These are phyloP conservation scores for Druceiella hillmani DNA, from an alignment of 2,888 invertebrate species.

Conservation along the genomic window DNA sequence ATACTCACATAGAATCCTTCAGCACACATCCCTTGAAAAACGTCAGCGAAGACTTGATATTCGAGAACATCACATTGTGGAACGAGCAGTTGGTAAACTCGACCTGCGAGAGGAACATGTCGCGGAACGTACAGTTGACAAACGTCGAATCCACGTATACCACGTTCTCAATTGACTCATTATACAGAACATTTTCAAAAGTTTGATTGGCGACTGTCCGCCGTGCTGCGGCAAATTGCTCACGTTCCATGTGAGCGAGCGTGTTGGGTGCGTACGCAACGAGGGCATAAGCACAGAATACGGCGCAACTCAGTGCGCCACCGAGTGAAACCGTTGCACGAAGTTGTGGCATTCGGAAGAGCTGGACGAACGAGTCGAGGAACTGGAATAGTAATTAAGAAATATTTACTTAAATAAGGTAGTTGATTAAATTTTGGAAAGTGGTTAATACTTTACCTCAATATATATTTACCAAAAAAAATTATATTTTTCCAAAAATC, in stretches of 20 bases:
- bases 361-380: constrained; percentile 62
- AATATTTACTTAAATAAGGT: no score
- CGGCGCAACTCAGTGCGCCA: constrained; percentile 51
- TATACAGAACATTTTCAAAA: constrained; percentile 45
- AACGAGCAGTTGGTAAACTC: constrained; percentile 66
- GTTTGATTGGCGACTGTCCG: constrained; percentile 33
- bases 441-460: no score
- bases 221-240: constrained; percentile 32
- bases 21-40: constrained; percentile 59
- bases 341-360: constrained; percentile 59
- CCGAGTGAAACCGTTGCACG: constrained; percentile 58
- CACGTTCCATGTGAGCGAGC: constrained; percentile 40
- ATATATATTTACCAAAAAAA: no score
- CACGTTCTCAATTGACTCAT: constrained; percentile 58
- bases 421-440: no score
- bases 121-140: constrained; percentile 58
- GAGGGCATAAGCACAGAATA: constrained; percentile 46
- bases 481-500: no score
- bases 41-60: constrained; percentile 65
- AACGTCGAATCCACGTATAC: constrained; percentile 57
- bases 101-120: constrained; percentile 66
- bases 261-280: constrained; percentile 50
- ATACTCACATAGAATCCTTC: constrained; percentile 56
- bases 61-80: constrained; percentile 61
- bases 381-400: no score